Evolutionary conservation across 2,888 invertebrate species (phyloP), one percentile per base, ranked within the genome.

Genomic region (Phyllotreta cruciferae): DNA sequence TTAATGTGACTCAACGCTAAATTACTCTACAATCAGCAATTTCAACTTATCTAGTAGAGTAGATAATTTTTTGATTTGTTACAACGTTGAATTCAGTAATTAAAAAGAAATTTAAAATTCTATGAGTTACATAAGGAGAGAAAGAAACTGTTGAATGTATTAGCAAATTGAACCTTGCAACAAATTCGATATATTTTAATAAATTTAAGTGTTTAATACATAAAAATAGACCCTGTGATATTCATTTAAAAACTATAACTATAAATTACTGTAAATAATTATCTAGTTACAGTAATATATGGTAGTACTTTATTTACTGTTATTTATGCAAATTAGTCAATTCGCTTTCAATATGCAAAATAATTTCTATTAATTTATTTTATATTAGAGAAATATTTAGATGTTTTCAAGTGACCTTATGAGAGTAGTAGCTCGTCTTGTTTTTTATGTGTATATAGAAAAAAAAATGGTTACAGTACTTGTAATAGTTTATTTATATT

Each of bases 401-500:
- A 24, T 6, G 14, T 47, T 47, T 47, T 34, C 10, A 44, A 47
- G 47, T 47, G 47, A 34, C 50, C 50, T 50, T 50, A 35, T 50
- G 10, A 14, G 11, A 47, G 24, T 57, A 47, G 24, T 57, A 45
- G 24, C 24, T 45, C 38, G 11, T 39, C 38, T n/a, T 49, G 39
- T 38, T 56, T 38, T n/a, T 56, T 13, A 14, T 34, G 36, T 42
- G 56, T 35, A 35, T 13, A 13, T 7, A 13, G 10, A 44, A n/a
- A 44, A 42, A 42, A 9, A 49, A 50, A 53, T 53, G 39, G 55
- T 61, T 64, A 66, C 70, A 68, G 73, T 78, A 77, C 78, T 78
- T 81, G 75, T 81, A 81, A 78, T 79, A 76, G 73, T 70, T 70
- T 73, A 74, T 77, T 80, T 76, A 77, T 79, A 66, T 84, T 78